A percentile compares a stretch with the other conserved stretches of the same genome.
These are phyloP conservation scores for Platorchestia sp. DNA, from an alignment of 1,140 invertebrate genomes.

Conservation along the genomic window DNA sequence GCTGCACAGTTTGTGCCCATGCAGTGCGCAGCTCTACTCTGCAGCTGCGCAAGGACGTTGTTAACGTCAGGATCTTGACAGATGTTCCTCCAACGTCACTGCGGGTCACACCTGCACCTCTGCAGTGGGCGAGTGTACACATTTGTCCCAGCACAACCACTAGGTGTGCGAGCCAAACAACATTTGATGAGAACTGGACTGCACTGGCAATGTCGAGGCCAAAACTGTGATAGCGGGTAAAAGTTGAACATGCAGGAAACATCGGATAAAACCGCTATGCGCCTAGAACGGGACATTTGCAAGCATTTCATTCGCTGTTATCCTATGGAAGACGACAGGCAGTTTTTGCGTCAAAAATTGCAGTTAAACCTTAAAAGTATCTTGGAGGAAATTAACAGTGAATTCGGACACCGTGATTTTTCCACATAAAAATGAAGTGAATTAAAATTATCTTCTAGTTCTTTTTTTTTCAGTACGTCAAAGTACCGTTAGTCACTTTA, in stretches of 20 bases:
- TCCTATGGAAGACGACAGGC: background rate
- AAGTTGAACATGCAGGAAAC: background rate
- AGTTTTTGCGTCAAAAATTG: background rate
- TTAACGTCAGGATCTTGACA: background rate
- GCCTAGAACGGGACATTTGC: background rate
- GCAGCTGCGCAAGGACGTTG: background rate
- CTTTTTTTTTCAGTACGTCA: too few species aligned
- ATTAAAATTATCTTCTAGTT: too few species aligned
- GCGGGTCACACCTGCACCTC: background rate
- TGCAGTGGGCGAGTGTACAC: background rate
- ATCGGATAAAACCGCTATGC: background rate
- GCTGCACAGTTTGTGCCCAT: background rate
- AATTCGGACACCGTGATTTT: background rate
- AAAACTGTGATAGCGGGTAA: background rate
- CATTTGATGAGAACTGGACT: background rate
- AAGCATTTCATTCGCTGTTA: background rate
- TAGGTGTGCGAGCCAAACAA: background rate
- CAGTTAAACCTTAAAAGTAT: background rate
- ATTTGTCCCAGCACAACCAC: background rate
- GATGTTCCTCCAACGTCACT: background rate
- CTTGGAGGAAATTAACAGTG: background rate
- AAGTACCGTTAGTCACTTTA: background rate
- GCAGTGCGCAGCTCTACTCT: background rate
- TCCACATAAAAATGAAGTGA: background rate
- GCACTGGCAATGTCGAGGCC: background rate